These are phyloP conservation scores for Gila robusta DNA, from an alignment of 2,797 vertebrate species.

Conservation along the genomic window DNA sequence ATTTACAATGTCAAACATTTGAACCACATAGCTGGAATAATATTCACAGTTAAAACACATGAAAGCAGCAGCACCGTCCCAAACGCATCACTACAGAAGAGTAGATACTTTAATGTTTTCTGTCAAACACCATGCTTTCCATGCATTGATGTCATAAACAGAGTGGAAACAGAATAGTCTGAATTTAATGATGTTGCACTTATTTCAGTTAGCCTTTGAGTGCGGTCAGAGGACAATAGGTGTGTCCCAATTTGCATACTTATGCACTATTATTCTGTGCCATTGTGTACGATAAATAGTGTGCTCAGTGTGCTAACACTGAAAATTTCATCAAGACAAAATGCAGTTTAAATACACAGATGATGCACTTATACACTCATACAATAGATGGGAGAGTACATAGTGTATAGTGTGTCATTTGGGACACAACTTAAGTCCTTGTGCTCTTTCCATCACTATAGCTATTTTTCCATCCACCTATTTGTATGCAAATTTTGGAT, in stretches of 20 bases:
- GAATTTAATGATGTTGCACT: constrained; percentile 10
- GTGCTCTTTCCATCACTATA: no score
- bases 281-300: background rate
- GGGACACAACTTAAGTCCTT: no score
- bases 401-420: background rate
- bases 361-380: no score
- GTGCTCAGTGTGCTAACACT: background rate
- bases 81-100: no score
- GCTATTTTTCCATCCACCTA: no score
- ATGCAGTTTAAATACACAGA: no score
- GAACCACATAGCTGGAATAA: background rate
- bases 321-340: no score
- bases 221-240: background rate
- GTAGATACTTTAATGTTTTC: background rate
- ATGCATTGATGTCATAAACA: constrained; percentile 5
- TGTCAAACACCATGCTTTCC: background rate
- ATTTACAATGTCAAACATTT: background rate
- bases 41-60: background rate
- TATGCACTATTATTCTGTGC: background rate
- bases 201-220: constrained; percentile 43
- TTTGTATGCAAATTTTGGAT: no score
- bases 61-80: background rate
- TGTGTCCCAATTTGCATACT: background rate
- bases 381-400: no score
- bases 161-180: constrained; percentile 28